phyloP scores from a whole-genome alignment of 2,797 vertebrate genomes.

The Lepus townsendii region DNA sequence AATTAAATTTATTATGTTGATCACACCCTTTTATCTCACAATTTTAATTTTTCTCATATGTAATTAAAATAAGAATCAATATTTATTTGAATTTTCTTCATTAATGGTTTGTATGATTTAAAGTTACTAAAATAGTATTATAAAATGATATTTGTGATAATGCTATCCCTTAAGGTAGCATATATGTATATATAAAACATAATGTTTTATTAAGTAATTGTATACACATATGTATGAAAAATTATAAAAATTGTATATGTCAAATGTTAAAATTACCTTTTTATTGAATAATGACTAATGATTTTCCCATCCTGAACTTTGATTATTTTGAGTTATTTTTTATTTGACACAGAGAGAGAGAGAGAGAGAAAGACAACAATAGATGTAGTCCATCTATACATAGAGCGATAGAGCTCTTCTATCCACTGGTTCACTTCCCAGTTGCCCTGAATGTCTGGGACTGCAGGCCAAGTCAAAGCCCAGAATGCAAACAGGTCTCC shows the following conservation, averaged over 20 bases:
- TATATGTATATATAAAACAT: background rate
- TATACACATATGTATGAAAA: background rate
- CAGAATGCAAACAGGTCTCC: no score
- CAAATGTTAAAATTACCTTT: slow-evolving; percentile 15
- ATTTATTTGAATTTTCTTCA: background rate
- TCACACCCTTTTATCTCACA: background rate
- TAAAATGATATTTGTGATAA: slow-evolving; percentile 45
- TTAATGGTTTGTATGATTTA: background rate
- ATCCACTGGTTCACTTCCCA: no score
- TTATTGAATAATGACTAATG: background rate
- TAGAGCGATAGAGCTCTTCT: no score
- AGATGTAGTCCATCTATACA: no score
- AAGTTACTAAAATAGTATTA: background rate
- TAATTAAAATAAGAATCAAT: background rate
- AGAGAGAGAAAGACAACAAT: no score
- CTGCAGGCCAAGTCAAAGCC: no score
- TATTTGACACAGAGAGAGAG: background rate
- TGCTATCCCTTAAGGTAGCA: background rate
- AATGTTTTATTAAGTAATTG: background rate
- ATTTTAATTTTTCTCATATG: background rate
- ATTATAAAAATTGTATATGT: background rate
- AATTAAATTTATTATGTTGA: background rate
- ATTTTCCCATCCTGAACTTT: background rate
- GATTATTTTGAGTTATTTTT: background rate
- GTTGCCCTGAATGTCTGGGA: no score